phyloP scores from a whole-genome alignment of 2,797 vertebrate species.

The Gymnocypris eckloni region DNA sequence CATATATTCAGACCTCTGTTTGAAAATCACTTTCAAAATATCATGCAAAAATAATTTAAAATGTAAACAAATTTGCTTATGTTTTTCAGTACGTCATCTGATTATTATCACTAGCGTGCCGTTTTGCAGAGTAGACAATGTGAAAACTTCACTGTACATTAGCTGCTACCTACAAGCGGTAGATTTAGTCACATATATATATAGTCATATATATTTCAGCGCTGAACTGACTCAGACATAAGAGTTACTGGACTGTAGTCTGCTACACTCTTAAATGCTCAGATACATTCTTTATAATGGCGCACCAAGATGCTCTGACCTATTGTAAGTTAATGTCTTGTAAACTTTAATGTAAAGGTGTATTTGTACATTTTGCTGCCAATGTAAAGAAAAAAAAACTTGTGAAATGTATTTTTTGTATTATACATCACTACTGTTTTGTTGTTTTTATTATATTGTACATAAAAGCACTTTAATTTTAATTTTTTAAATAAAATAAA shows the following conservation, averaged over 20 bases:
- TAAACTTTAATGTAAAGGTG: conserved; percentile 77
- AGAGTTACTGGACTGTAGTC: conserved; percentile 43
- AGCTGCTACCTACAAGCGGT: conserved; percentile 43
- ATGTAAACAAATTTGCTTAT: conserved; percentile 29
- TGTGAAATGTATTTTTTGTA: conserved; percentile 83
- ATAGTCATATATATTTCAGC: conserved; percentile 62
- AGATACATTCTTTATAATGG: conserved; percentile 71
- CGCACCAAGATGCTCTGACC: conserved; percentile 67
- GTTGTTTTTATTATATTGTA: conserved; percentile 80
- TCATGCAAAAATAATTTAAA: conserved; percentile 31
- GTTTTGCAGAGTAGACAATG: conserved; percentile 47
- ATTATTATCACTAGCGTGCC: conserved; percentile 31
- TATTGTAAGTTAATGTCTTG: conserved; percentile 71
- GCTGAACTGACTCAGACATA: conserved; percentile 60
- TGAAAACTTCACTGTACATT: conserved; percentile 48
- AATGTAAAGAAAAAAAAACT: conserved; percentile 77
- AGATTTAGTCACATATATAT: conserved; percentile 32
- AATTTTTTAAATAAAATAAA: conserved; percentile 83
- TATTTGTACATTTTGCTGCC: conserved; percentile 84
- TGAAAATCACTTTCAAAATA: conserved; percentile 32
- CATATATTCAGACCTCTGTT: conserved; percentile 47
- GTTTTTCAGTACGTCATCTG: conserved; percentile 18
- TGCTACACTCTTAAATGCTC: conserved; percentile 65
- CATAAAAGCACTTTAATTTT: conserved; percentile 87
- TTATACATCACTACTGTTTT: conserved; percentile 80